Evolutionary conservation across 2,113 vertebrate genomes (phyloP).

Genomic region (Hylia prasina): DNA sequence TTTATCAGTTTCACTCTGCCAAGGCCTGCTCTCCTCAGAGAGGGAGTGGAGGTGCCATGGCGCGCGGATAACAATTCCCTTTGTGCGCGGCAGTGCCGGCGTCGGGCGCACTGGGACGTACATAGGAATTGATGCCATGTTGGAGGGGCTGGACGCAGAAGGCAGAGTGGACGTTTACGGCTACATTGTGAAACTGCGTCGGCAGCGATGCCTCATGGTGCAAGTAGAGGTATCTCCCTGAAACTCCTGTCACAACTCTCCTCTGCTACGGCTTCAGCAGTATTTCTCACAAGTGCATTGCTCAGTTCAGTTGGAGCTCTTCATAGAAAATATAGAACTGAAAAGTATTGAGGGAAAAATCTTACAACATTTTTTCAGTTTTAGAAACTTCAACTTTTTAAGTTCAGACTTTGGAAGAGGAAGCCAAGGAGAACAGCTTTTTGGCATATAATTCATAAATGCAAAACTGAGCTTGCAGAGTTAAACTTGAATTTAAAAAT

Average conservation of each 20-base stretch:
- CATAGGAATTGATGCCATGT: conserved; percentile 94
- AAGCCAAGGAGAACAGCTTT: not conserved
- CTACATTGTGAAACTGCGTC: conserved; percentile 85
- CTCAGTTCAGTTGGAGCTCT: not conserved
- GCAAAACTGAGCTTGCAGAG: not conserved
- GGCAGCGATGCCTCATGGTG: conserved; percentile 95
- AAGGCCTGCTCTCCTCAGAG: not conserved
- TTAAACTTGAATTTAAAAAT: not conserved
- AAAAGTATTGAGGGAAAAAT: not conserved
- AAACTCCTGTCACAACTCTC: not conserved
- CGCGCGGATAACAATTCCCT: not conserved
- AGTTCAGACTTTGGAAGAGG: not conserved
- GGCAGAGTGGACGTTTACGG: conserved; percentile 90
- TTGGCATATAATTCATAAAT: not conserved
- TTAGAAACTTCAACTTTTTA: not conserved
- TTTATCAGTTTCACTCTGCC: not conserved
- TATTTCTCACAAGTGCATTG: not conserved
- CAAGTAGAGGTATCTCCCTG: conserved; percentile 89
- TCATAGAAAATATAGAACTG: not conserved
- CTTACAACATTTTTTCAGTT: not conserved
- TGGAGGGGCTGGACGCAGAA: conserved; percentile 89
- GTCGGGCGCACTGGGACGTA: conserved; percentile 95
- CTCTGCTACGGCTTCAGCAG: not conserved
- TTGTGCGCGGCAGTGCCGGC: conserved; percentile 78
- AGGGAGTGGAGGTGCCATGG: not conserved